Evolutionary conservation across 2,113 vertebrate genomes (phyloP), one percentile per base, ranked within the genome.

Genomic region (Chaetorhynchus papuensis): DNA sequence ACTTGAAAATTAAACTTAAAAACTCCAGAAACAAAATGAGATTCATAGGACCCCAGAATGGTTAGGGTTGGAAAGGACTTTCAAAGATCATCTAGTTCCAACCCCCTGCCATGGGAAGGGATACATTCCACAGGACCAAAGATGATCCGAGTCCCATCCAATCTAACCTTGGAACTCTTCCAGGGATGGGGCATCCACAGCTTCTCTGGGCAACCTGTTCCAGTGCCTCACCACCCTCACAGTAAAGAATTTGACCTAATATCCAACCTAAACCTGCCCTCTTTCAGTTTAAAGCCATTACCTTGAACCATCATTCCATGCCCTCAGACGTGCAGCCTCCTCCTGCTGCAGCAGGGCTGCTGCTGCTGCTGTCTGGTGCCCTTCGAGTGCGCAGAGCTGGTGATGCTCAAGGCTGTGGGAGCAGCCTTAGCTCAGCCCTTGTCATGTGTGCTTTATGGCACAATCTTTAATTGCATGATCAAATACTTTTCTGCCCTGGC

Each of bases 381-480:
- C 33, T 85, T 31, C 1, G 3, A 23, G 44, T 2, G 13, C 2
- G 0, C 23, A 16, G 84, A 37, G 53, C 53, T 33, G 42, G 57
- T 16, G 75, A 72, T 65, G 75, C 47, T 78, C 2, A 11, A 31
- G 72, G 42, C 64, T 44, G 24, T 8, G 45, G 30, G 60, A 87
- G 72, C 69, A 71, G 65, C 11, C 49, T 63, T 35, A 83, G 89
- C 69, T 71, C 74, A 78, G n/a, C 59, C 57, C 65, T 83, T 9
- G 0, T 90, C 66, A 2, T 26, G 42, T 2, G 19, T 88, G 61
- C 75, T 89, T 93, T 76, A 90, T 76, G 54, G 54, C 63, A 89
- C 49, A 47, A 5, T 15, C 80, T 65, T 92, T 89, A 97, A 82
- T 87, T 91, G 78, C 57, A 3, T 21, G 78, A 78, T 84, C 65